Evolutionary conservation across 37 sponge, comb jelly and placozoan genomes (phyloP).

Genomic region (Sycon ciliatum): DNA sequence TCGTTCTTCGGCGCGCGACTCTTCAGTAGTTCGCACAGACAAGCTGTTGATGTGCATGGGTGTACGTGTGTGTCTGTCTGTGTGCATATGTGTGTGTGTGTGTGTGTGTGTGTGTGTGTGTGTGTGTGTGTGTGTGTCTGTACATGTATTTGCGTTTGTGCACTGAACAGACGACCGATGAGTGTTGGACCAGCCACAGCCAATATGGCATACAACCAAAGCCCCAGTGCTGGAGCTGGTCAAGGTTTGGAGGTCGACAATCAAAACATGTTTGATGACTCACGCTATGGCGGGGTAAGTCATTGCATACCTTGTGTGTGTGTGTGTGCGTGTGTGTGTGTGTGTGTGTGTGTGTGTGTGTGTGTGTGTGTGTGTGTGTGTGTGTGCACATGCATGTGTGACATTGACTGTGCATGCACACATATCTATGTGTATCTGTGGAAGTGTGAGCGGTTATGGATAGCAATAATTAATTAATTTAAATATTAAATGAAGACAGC

Average conservation of each 20-base stretch:
- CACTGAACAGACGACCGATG: no score
- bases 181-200: no score
- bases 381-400: background rate
- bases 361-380: constrained; percentile 25
- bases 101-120: constrained; percentile 1
- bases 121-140: constrained; percentile 1
- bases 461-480: background rate
- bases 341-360: constrained; percentile 25
- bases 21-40: no score
- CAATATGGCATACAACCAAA: no score
- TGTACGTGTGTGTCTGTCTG: background rate
- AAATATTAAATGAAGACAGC: background rate
- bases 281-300: constrained; percentile 6
- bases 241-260: no score
- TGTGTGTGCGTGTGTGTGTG: constrained; percentile 5
- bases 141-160: background rate
- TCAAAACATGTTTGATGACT: background rate
- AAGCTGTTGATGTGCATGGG: background rate
- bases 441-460: background rate
- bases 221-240: no score
- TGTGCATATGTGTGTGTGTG: background rate
- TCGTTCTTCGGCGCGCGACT: no score
- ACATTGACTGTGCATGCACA: background rate
- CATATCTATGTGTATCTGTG: constrained; percentile 12
- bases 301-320: constrained; percentile 13